phyloP scores from a whole-genome alignment of 2,888 invertebrate genomes.

The Aricia artaxerxes region DNA sequence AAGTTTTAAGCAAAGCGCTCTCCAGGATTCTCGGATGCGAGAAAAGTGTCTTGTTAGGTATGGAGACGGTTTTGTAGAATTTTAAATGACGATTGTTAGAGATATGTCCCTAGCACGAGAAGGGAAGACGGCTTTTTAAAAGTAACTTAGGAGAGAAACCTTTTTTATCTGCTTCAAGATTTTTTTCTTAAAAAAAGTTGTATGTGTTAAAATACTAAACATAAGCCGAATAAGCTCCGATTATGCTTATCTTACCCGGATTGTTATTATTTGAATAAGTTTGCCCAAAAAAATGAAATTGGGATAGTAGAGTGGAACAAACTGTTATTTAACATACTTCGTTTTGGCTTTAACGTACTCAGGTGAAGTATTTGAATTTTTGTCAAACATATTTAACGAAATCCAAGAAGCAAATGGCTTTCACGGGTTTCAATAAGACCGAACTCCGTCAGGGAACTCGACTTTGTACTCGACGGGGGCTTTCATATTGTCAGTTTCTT shows the following conservation, averaged over 20 bases:
- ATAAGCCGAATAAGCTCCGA: no score
- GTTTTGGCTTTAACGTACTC: neutral
- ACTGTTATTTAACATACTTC: no score
- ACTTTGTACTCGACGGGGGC: constrained; percentile 39
- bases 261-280: no score
- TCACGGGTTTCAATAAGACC: neutral
- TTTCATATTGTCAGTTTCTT: constrained; percentile 70
- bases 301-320: no score
- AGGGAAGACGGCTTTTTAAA: neutral
- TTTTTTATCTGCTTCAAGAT: no score
- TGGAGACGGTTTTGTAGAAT: constrained; percentile 12
- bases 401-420: neutral
- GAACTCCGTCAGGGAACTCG: neutral
- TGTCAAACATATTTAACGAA: neutral
- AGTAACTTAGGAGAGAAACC: neutral
- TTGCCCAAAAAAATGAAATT: no score
- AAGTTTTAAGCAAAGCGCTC: constrained; percentile 27
- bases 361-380: neutral
- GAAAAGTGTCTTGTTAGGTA: constrained; percentile 29
- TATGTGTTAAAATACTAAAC: no score
- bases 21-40: constrained; percentile 17
- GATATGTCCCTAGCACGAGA: neutral
- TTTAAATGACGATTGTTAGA: constrained; percentile 18
- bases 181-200: no score
- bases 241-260: no score